phyloP scores from a whole-genome alignment of 2,888 invertebrate genomes.

The Drosophila ezoana region DNA sequence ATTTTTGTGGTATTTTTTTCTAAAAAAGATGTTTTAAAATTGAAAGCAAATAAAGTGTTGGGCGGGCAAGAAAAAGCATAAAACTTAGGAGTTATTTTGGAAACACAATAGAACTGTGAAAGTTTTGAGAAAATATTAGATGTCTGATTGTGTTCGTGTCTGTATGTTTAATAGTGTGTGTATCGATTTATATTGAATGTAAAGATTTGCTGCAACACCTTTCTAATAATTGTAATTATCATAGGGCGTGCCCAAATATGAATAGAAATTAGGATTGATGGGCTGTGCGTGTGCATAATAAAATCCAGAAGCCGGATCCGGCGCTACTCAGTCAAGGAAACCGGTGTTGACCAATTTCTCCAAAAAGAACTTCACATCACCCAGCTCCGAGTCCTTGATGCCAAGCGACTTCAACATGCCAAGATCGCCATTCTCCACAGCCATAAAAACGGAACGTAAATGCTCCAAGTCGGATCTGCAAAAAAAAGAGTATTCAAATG shows the following conservation, averaged over 20 bases:
- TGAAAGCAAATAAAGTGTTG: conserved; percentile 16
- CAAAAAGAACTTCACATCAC: conserved; percentile 97
- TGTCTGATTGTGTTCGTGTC: conserved; percentile 25
- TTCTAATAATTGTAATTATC: conserved; percentile 85
- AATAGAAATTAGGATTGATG: conserved; percentile 90
- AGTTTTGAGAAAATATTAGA: conserved; percentile 75
- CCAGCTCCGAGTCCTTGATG: conserved; percentile 97
- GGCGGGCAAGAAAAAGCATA: conserved; percentile 25
- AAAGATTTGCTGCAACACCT: conserved; percentile 23
- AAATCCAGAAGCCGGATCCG: conserved; percentile 90
- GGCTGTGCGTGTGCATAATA: conserved; percentile 88
- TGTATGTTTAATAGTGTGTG: conserved; percentile 11
- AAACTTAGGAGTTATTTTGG: conserved; percentile 1
- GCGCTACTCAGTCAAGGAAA: conserved; percentile 95
- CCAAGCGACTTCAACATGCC: conserved; percentile 97
- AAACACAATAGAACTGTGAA: conserved; percentile 46
- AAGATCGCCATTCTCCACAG: conserved; percentile 97
- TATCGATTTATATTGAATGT: conserved; percentile 10
- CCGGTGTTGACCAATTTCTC: conserved; percentile 98
- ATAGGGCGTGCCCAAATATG: conserved; percentile 87
- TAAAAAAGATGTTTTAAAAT: conserved; percentile 28
- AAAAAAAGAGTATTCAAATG: not conserved
- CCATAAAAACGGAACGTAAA: conserved; percentile 97
- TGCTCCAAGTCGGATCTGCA: conserved; percentile 95
- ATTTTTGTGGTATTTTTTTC: conserved; percentile 20